Conservation (phyloP, 2,888 invertebrate species). For the Diogma glabrata region DNA sequence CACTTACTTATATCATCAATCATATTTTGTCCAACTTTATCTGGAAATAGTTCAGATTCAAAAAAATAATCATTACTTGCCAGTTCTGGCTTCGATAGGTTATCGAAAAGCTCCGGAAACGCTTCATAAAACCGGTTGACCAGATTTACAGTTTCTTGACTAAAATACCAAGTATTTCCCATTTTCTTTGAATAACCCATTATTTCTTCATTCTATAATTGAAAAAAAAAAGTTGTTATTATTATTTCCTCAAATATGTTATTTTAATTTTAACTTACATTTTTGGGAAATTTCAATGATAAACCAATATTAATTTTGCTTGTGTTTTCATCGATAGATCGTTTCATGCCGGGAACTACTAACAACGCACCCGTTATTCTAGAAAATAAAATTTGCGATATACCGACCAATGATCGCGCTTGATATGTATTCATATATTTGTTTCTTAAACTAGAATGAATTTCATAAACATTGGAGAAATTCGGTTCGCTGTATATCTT, state of each 20-base stretch:
- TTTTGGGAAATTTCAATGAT: constrained; percentile 81
- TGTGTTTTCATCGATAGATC: constrained; percentile 32
- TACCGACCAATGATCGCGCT: constrained; percentile 36
- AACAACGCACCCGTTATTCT: constrained; percentile 79
- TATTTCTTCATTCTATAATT: constrained; percentile 50
- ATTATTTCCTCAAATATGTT: neutral
- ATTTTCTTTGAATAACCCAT: constrained; percentile 71
- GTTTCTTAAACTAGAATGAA: constrained; percentile 24
- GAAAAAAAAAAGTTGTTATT: constrained; percentile 9
- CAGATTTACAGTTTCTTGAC: constrained; percentile 56
- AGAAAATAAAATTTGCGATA: constrained; percentile 61
- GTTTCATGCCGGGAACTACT: constrained; percentile 44
- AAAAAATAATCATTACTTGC: constrained; percentile 47
- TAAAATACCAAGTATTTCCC: constrained; percentile 69
- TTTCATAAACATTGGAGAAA: constrained; percentile 21
- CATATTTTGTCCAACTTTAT: constrained; percentile 33
- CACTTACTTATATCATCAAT: constrained; percentile 47
- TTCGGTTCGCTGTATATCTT: constrained; percentile 30
- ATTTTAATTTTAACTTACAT: constrained; percentile 40
- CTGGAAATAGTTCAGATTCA: constrained; percentile 55
- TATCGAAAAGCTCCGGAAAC: constrained; percentile 64
- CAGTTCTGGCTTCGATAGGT: constrained; percentile 32
- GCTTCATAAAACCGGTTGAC: constrained; percentile 55
- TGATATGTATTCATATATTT: constrained; percentile 26
- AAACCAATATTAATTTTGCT: constrained; percentile 73